Base-by-base conservation (phyloP, 2,113 vertebrate genomes). In the Podarcis cretensis region DNA sequence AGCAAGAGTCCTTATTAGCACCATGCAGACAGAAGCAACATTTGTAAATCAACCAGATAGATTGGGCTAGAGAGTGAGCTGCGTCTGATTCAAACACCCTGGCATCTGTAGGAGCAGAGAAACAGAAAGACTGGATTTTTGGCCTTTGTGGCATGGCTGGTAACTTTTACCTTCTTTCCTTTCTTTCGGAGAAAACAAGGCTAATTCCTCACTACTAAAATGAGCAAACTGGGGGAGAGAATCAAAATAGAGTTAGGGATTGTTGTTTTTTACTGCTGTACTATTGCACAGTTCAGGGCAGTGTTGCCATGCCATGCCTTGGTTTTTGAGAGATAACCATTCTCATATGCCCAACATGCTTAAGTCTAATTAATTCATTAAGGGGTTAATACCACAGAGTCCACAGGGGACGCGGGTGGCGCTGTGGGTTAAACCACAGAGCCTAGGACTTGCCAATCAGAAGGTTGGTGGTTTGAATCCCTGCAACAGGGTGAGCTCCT, bases 31-130 rank as follows among this genome's bases (percentile, higher is more conserved):
- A 0, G 83, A 1, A 86, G 83, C 89, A 84, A 87, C 73, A 90
- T 84, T 92, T 93, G 92, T 93, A 92, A 95, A 95, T 94, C 94
- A 95, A 73, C 83, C 3, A 63, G 87, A 94, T 83, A 88, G 88
- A 93, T 89, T 83, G 76, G 35, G 74, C 57, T 71, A 37, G 84
- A 86, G 90, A 89, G 84, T 0, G 0, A 92, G 63, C 25, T 0
- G 10, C 79, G 78, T 74, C 85, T 69, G 90, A 89, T 48, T 85
- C 84, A 75, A 91, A 80, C 86, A 78, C 5, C 78, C 32, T 12
- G 40, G n/a, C 48, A 13, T 71, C 48, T 43, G 30, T 74, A 13
- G 30, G 14, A 6, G 2, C 1, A 89, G 75, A 69, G 69, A 77
- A 37, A 18, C 14, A 13, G 81, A 84, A 37, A 35, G 1, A 43